Evolutionary conservation across 2,888 invertebrate species (phyloP).

Genomic region (Phymatocera aterrima): DNA sequence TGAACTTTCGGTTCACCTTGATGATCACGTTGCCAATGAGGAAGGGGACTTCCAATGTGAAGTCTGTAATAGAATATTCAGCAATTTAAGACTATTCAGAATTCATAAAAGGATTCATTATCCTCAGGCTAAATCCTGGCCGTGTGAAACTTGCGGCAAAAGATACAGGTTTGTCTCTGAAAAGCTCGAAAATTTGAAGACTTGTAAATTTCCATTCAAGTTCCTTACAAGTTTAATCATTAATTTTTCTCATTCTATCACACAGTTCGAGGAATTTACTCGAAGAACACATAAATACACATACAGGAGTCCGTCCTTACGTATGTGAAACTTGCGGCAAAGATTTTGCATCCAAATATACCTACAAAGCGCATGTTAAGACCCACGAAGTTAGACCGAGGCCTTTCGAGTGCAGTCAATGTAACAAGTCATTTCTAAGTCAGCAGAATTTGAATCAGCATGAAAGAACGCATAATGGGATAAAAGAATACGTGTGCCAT

Average conservation of each 20-base stretch:
- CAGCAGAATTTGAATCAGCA: conserved; percentile 86
- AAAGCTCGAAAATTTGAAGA: not conserved
- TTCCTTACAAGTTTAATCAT: not conserved
- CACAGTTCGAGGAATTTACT: conserved; percentile 82
- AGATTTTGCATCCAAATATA: conserved; percentile 88
- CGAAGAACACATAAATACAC: conserved; percentile 84
- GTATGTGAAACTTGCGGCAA: conserved; percentile 82
- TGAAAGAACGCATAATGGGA: conserved; percentile 83
- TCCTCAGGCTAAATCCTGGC: conserved; percentile 79
- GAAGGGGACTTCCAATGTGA: conserved; percentile 82
- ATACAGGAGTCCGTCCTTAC: conserved; percentile 83
- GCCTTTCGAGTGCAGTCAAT: conserved; percentile 82
- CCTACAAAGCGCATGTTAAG: conserved; percentile 85
- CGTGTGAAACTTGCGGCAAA: conserved; percentile 82
- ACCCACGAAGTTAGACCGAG: conserved; percentile 83
- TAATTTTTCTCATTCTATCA: no score
- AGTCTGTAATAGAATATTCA: conserved; percentile 80
- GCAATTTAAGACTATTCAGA: conserved; percentile 78
- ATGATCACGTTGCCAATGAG: conserved; percentile 79
- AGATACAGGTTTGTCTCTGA: conserved; percentile 77
- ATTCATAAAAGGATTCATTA: conserved; percentile 82
- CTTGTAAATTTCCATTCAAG: not conserved
- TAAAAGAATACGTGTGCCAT: conserved; percentile 83
- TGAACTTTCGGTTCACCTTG: conserved; percentile 81
- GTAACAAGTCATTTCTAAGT: conserved; percentile 86